Conservation (phyloP, 2,888 invertebrate genomes). For the Megaustenia siamemsis region DNA sequence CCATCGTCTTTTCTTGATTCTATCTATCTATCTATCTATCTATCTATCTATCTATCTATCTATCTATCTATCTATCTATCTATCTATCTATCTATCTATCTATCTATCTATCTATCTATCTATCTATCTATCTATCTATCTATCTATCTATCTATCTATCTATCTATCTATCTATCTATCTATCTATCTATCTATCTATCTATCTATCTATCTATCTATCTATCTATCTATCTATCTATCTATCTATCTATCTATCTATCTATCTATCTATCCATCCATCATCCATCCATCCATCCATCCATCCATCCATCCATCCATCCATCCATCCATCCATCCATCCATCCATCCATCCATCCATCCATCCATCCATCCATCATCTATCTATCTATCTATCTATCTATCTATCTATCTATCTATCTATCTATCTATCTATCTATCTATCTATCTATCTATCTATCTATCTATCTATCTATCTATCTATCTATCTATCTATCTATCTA, state of each 20-base stretch:
- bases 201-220: no score
- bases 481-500: background rate
- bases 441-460: background rate
- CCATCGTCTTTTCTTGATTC: no score
- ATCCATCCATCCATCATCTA: no score
- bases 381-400: background rate
- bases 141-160: no score
- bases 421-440: background rate
- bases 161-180: no score
- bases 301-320: background rate
- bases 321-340: background rate
- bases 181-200: no score
- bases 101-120: slow-evolving; percentile 1
- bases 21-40: no score
- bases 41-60: slow-evolving; percentile 1
- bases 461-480: background rate
- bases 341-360: background rate
- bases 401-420: background rate
- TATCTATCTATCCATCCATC: no score
- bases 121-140: background rate
- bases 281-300: no score
- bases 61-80: slow-evolving; percentile 1
- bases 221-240: no score
- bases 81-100: slow-evolving; percentile 1
- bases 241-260: background rate